phyloP scores from a whole-genome alignment of 2,113 vertebrate species.

The Malurus melanocephalus region DNA sequence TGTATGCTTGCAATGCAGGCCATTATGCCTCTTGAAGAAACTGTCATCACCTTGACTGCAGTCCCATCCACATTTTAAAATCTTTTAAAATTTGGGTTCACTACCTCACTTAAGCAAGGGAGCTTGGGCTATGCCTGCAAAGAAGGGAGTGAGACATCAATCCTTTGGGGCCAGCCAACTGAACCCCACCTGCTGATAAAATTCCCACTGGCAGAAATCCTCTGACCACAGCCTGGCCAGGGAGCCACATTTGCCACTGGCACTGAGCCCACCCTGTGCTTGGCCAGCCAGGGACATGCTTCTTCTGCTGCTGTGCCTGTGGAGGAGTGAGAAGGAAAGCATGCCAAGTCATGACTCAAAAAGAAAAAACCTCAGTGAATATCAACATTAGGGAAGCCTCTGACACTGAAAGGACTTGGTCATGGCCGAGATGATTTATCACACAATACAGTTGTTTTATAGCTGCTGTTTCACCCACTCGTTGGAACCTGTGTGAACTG shows the following conservation, averaged over 20 bases:
- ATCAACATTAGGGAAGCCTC: neutral
- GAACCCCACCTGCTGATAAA: neutral
- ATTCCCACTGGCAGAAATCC: neutral
- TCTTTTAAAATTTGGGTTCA: neutral
- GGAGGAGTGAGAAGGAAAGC: neutral
- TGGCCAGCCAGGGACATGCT: neutral
- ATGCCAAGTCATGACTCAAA: neutral
- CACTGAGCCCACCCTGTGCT: neutral
- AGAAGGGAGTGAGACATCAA: neutral
- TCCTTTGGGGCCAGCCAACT: neutral
- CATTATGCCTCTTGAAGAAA: too few relatives aligned
- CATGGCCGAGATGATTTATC: neutral
- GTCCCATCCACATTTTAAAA: too few relatives aligned
- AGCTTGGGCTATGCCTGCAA: neutral
- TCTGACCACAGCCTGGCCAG: neutral
- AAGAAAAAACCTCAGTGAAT: neutral
- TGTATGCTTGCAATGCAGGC: too few relatives aligned
- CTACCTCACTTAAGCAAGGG: neutral
- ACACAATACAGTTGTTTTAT: neutral
- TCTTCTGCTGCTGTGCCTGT: neutral
- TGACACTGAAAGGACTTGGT: neutral
- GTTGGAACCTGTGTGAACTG: neutral
- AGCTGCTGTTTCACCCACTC: neutral
- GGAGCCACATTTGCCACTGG: fast-evolving
- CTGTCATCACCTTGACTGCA: too few relatives aligned